Conservation (phyloP, 2,113 vertebrate genomes). For the Muntiacus muntjak region DNA sequence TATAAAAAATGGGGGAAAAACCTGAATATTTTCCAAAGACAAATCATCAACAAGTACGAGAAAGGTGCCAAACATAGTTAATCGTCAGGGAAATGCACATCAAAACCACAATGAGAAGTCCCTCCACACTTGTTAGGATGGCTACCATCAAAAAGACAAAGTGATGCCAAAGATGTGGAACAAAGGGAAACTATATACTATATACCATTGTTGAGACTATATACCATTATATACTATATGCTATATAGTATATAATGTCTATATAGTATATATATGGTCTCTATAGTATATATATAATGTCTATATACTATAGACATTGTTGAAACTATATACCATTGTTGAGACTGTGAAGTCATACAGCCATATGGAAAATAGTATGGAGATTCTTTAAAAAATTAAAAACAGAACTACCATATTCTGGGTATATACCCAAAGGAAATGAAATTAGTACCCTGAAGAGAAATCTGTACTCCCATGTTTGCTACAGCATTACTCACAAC, state of each 20-base stretch:
- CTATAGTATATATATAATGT: too few relatives aligned
- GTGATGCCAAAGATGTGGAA: not conserved
- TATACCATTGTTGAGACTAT: too few relatives aligned
- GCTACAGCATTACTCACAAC: not conserved
- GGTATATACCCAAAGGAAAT: not conserved
- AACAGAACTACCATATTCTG: not conserved
- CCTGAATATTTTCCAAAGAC: not conserved
- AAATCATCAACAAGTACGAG: not conserved
- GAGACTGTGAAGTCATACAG: not conserved
- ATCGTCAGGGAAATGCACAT: not conserved
- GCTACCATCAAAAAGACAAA: not conserved
- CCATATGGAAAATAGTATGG: not conserved
- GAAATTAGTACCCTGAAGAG: not conserved
- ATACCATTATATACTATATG: too few relatives aligned
- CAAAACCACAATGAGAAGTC: not conserved
- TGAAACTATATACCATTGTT: too few relatives aligned
- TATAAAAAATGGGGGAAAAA: not conserved
- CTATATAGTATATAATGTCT: too few relatives aligned
- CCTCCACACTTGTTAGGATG: not conserved
- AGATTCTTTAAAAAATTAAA: not conserved
- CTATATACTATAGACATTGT: too few relatives aligned
- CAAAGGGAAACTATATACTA: not conserved
- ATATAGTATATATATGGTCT: too few relatives aligned
- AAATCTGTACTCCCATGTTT: not conserved
- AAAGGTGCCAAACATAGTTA: not conserved